Conservation (phyloP, 2,888 invertebrate genomes). For the Pardosa pseudoannulata region DNA sequence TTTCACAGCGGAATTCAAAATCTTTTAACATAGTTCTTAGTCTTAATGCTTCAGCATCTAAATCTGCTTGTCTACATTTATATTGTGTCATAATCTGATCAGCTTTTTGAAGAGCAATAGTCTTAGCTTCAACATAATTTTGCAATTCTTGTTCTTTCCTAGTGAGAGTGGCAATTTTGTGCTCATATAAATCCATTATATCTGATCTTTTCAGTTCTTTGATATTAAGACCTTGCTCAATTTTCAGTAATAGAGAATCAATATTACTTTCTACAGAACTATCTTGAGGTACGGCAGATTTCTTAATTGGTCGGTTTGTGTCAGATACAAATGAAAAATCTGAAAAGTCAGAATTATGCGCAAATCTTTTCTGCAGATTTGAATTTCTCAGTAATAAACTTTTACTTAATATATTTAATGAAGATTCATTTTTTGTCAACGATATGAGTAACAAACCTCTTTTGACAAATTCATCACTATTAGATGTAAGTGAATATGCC, state of each 20-base stretch:
- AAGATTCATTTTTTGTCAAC: not conserved
- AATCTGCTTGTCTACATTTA: conserved; percentile 59
- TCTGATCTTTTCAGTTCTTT: conserved; percentile 64
- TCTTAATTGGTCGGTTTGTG: conserved; percentile 13
- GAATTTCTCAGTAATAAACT: conserved; percentile 19
- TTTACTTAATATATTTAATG: conserved; percentile 42
- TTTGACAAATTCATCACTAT: conserved; percentile 23
- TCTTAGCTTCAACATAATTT: conserved; percentile 56
- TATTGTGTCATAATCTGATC: conserved; percentile 57
- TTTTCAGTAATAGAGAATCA: conserved; percentile 35
- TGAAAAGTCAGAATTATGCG: conserved; percentile 14
- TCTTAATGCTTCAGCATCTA: conserved; percentile 48
- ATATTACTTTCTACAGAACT: conserved; percentile 21
- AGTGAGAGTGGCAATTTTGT: conserved; percentile 60
- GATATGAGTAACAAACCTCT: conserved; percentile 33
- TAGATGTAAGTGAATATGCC: conserved; percentile 42
- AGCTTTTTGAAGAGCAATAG: conserved; percentile 57
- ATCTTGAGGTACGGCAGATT: not conserved
- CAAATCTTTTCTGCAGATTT: conserved; percentile 5
- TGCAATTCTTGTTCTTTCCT: conserved; percentile 64
- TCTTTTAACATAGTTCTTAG: conserved; percentile 57
- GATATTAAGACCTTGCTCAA: conserved; percentile 60
- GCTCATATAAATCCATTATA: conserved; percentile 68
- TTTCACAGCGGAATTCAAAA: conserved; percentile 43
- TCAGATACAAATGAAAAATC: not conserved